Base-by-base conservation (phyloP, 2,888 invertebrate genomes). In the Platycheirus rosarum region DNA sequence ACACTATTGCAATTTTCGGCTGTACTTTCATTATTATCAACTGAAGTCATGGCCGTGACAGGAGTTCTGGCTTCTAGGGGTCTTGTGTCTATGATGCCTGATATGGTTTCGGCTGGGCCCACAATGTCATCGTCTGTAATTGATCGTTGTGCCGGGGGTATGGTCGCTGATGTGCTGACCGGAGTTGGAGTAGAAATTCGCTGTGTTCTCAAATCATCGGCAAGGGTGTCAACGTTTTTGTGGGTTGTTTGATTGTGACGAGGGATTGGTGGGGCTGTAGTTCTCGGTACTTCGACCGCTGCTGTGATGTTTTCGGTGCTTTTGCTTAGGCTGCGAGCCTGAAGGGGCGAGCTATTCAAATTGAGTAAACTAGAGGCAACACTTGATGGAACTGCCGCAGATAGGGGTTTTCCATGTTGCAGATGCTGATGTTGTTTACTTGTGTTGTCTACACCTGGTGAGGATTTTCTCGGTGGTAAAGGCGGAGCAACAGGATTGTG, bases 61-160 rank as follows among this genome's bases (percentile, higher is more conserved):
- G 88, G 87, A 71, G 88, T 88, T 40, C 90, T 88, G 4, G 90
- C 89, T 77, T 91, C 91, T 63, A 91, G 74, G 23, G 91, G 91
- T 76, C 91, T 87, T 0, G 94, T 94, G 85, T 94, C 94, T 55
- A 95, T 94, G 23, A 95, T 91, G 0, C 95, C 95, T 14, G 93
- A 93, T 69, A 95, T 95, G 3, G 94, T 95, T 87, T 95, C 95
- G 0, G 95, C 94, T 3, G 94, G 94, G 0, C 95, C 94, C 0
- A 94, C 93, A 86, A 93, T 93, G 14, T 88, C 88, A 66, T 86
- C 85, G 42, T 89, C 89, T 2, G 62, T 88, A 88, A 69, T 88
- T 73, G 74, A 89, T 85, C 42, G 88, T 42, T 77, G 70, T 23
- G 87, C 85, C 16, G 87, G 85, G 14, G 85, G 73, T 49, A 76